Conservation (phyloP, 2,888 invertebrate genomes). For the Drosophila borborema region DNA sequence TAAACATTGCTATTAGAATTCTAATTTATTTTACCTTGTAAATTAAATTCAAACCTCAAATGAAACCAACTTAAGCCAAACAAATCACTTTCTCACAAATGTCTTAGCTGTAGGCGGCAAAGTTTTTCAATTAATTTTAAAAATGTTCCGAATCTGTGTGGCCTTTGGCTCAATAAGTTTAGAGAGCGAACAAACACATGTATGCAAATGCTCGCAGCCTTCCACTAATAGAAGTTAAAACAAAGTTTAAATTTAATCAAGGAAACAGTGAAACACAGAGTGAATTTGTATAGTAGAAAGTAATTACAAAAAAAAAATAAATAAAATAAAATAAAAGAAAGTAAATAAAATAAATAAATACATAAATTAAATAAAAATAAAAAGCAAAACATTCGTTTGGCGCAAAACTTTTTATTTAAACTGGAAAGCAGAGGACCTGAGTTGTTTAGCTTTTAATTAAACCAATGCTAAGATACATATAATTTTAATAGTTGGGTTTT, state of each 20-base stretch:
- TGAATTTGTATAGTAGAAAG: neutral
- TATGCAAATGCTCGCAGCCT: constrained; percentile 1
- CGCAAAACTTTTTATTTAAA: neutral
- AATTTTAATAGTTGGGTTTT: no score
- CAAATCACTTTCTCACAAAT: neutral
- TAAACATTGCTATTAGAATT: no score
- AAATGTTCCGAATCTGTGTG: neutral
- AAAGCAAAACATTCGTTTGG: neutral
- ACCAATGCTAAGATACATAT: no score
- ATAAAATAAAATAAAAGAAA: neutral
- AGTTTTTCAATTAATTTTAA: constrained; percentile 7
- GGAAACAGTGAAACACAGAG: neutral
- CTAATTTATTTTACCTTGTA: neutral
- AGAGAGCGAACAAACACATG: neutral
- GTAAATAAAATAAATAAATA: neutral
- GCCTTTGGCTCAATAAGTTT: neutral
- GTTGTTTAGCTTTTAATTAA: neutral
- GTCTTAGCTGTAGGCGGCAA: neutral
- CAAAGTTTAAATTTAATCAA: constrained; percentile 2
- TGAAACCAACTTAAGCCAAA: neutral
- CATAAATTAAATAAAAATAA: neutral
- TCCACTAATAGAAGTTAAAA: constrained; percentile 3
- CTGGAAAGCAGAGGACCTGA: neutral
- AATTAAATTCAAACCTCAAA: neutral
- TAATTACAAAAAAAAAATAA: neutral